Evolutionary conservation across 2,113 vertebrate genomes (phyloP), one percentile per base, ranked within the genome.

Genomic region (Clarias magur): DNA sequence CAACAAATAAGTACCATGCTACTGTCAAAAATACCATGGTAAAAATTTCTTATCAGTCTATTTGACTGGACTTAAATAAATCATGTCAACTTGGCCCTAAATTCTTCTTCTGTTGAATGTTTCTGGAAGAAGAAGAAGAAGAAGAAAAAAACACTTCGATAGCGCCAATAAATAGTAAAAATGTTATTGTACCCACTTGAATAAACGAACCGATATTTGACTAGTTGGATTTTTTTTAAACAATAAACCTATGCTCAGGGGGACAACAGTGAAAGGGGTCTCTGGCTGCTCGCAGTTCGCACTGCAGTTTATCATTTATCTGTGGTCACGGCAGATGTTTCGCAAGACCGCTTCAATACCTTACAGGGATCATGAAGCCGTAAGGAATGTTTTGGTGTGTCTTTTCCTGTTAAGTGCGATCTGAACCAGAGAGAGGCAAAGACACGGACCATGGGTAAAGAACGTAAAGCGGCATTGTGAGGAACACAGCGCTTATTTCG

Each of bases 351-450:
- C 57, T 63, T 80, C 30, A 59, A 56, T 80, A 59, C 59, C 78
- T 59, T 65, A 48, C 80, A n/a, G 60, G 48, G 80, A 65, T 65
- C 65, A 82, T 63, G n/a, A 48, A 82, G 38, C 34, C 7, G 38
- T 42, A 65, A 82, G 65, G 80, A 65, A 65, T 53, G 59, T 82
- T 82, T 48, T 82, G 30, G 80, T 65, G 60, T 48, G 80, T 82
- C 80, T 48, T 42, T 82, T 82, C 38, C 60, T 42, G 34, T 82
- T 82, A 82, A 65, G 34, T 48, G 59, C 59, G 80, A 82, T 82
- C 30, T 13, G 34, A 65, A 82, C 60, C 80, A 82, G 60, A 82
- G 21, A 65, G 80, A 65, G 53, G 25, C 80, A 82, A 82, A 82
- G 60, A 65, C 80, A 48, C 13, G 13, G 80, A n/a, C 23, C 60